Percentiles rank a stretch among this genome's conserved stretches.
Evolutionary conservation across 2,797 vertebrate genomes (phyloP).

Genomic region (Rhynchonycteris naso): DNA sequence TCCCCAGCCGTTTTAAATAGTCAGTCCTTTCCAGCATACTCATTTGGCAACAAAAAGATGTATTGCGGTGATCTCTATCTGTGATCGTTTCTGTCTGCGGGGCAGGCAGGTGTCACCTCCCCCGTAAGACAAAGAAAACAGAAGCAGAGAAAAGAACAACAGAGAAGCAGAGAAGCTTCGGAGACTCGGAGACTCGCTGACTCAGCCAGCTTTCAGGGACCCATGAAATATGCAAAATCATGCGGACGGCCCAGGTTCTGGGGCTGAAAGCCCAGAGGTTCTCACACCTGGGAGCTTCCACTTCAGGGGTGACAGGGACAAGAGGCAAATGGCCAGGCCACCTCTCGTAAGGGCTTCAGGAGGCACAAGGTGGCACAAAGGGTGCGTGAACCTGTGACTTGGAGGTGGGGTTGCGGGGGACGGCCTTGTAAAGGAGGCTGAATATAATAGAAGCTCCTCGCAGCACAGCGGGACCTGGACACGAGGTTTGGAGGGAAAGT

Average conservation of each 20-base stretch:
- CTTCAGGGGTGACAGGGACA: accelerated
- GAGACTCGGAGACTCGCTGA: too few relatives aligned
- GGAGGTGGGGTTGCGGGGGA: accelerated
- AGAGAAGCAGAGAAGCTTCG: not conserved
- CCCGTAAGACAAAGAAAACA: not conserved
- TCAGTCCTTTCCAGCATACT: not conserved
- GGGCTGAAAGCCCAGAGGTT: not conserved
- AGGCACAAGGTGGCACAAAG: too few relatives aligned
- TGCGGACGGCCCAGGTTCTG: accelerated
- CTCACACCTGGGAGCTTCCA: accelerated
- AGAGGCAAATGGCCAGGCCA: accelerated
- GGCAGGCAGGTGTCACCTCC: not conserved
- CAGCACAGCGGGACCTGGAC: not conserved
- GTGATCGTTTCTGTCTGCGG: not conserved
- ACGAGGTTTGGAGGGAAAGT: not conserved
- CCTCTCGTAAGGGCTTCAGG: accelerated
- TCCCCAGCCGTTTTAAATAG: not conserved
- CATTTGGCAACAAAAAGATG: not conserved
- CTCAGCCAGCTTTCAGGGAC: accelerated
- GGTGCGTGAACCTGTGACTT: accelerated
- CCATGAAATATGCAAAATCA: accelerated
- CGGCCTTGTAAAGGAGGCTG: accelerated
- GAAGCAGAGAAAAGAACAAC: not conserved
- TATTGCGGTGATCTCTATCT: not conserved
- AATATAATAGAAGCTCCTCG: accelerated